Base-by-base conservation (phyloP, 1,140 invertebrate species). In the Lepidurus packardi region DNA sequence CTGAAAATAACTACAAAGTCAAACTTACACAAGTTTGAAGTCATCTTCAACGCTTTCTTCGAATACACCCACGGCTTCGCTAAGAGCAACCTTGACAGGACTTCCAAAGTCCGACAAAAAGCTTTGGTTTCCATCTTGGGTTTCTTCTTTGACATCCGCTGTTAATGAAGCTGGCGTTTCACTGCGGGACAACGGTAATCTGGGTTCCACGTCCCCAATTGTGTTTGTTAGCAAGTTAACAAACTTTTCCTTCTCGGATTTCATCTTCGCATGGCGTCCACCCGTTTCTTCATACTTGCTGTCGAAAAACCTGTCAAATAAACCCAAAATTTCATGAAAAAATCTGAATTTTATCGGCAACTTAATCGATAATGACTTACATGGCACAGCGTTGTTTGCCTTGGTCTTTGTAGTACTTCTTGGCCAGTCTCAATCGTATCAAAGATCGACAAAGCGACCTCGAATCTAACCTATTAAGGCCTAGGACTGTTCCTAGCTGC, bases 301-400 rank as follows among this genome's bases (percentile, higher is more conserved):
- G 16, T 13, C 53, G 13, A n/a, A 74, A 78, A 73, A 44, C 53
- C 78, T 79, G 5, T 65, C 9, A 16, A 65, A 9, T 7, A 65
- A 65, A 7, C 6, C 16, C 21, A 11, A 65, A 65, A 1, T 11
- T 16, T 65, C 53, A 65, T 16, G 13, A 5, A 9, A 65, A 9
- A 21, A 65, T 13, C 9, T 65, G 21, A 10, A 16, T 10, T 47
- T 13, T 4, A 1, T 7, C 16, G 21, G 13, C 53, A 65, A 13
- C 1, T 9, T 47, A 13, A 65, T 25, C 85, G 84, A 10, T 34
- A 34, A 34, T 4, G 34, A 86, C 83, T 82, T 85, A 87, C 82
- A 84, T 85, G 45, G 83, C 84, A 47, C 85, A 83, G 45, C 89
- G 84, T 80, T 90, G 89, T 43, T 88, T 83, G 4, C 89, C 89